phyloP scores from a whole-genome alignment of 2,888 invertebrate genomes.

The Pheosia gnoma region DNA sequence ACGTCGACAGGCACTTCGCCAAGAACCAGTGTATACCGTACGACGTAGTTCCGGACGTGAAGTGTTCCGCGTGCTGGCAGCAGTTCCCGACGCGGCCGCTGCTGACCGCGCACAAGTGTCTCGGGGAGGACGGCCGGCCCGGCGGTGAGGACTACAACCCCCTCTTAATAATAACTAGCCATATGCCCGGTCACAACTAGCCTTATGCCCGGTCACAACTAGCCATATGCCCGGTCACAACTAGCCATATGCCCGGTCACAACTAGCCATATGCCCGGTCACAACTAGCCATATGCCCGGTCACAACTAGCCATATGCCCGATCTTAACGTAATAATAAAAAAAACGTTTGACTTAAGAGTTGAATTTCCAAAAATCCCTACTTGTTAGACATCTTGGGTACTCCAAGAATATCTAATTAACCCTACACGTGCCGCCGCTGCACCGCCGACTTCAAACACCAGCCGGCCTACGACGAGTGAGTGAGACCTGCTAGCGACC shows the following conservation, averaged over 20 bases:
- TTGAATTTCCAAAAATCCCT: too few relatives aligned
- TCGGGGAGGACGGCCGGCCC: slow-evolving; percentile 47
- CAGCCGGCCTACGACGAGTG: slow-evolving; percentile 34
- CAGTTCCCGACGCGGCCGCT: slow-evolving; percentile 50
- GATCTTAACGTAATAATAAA: too few relatives aligned
- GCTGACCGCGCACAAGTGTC: slow-evolving; percentile 49
- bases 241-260: too few relatives aligned
- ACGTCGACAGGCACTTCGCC: slow-evolving; percentile 48
- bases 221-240: too few relatives aligned
- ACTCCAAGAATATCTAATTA: too few relatives aligned
- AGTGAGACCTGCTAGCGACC: slow-evolving; percentile 17
- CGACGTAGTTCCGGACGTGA: slow-evolving; percentile 52
- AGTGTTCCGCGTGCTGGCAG: slow-evolving; percentile 54
- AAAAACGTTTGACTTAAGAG: too few relatives aligned
- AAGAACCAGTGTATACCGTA: slow-evolving; percentile 45
- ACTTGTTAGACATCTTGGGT: too few relatives aligned
- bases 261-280: too few relatives aligned
- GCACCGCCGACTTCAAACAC: slow-evolving; percentile 57
- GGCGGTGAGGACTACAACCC: slow-evolving; percentile 48
- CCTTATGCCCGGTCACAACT: too few relatives aligned
- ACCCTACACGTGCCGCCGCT: slow-evolving; percentile 74
- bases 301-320: too few relatives aligned
- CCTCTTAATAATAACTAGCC: background rate
- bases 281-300: too few relatives aligned
- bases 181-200: too few relatives aligned